phyloP scores from a whole-genome alignment of 2,113 vertebrate species.

The Sardina pilchardus region DNA sequence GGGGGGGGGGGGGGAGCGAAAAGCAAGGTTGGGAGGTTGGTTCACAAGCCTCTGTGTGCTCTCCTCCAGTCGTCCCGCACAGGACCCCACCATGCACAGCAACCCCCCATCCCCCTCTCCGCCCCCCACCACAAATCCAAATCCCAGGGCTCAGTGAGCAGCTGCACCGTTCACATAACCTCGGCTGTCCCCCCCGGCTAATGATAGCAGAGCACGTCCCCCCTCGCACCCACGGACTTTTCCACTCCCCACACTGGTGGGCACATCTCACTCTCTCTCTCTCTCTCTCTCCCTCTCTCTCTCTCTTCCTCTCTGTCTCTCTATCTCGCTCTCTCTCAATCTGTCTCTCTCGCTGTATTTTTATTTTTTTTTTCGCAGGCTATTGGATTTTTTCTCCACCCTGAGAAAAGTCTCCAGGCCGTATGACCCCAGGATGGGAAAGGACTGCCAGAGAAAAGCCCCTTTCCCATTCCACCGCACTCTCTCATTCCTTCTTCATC shows the following conservation, averaged over 20 bases:
- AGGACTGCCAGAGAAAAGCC: conserved; percentile 55
- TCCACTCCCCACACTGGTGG: conserved; percentile 71
- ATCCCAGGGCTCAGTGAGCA: conserved; percentile 77
- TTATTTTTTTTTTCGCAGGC: conserved; percentile 59
- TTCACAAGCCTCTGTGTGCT: conserved; percentile 65
- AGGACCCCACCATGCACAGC: conserved; percentile 70
- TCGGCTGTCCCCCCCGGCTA: conserved; percentile 75
- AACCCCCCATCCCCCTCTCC: conserved; percentile 35
- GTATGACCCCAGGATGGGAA: conserved; percentile 67
- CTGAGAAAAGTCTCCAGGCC: conserved; percentile 70
- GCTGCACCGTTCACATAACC: conserved; percentile 81
- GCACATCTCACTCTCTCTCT: conserved; percentile 59
- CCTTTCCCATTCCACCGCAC: neutral
- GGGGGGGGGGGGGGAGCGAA: conserved; percentile 15
- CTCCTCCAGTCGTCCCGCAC: conserved; percentile 57
- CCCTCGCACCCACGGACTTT: conserved; percentile 80
- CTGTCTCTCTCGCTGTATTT: conserved; percentile 59
- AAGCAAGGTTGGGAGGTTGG: conserved; percentile 45
- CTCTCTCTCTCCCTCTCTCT: conserved; percentile 53
- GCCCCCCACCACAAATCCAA: conserved; percentile 57
- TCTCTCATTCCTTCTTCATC: conserved; percentile 2
- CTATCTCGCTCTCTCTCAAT: conserved; percentile 47
- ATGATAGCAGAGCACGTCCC: conserved; percentile 78
- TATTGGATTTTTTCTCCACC: conserved; percentile 61
- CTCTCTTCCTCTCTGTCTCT: neutral